Evolutionary conservation across 1,140 invertebrate genomes (phyloP).

Genomic region (Caenorhabditis inopinata): DNA sequence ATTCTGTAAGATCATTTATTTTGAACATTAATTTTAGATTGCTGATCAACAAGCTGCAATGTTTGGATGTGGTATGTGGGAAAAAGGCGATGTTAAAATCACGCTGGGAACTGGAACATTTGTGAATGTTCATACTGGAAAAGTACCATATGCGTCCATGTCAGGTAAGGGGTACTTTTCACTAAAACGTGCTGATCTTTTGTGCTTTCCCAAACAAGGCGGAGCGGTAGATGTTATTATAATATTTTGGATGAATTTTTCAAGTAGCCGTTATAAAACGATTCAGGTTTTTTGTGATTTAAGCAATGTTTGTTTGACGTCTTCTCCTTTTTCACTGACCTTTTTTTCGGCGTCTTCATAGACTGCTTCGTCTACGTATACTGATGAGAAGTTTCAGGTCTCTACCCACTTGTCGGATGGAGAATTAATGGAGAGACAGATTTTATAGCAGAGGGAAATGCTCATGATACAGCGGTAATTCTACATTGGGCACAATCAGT

Average conservation of each 20-base stretch:
- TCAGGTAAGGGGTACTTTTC: slow-evolving; percentile 60
- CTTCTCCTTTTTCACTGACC: too few species aligned
- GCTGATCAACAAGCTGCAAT: slow-evolving; percentile 79
- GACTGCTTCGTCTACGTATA: too few species aligned
- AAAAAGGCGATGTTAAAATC: slow-evolving; percentile 80
- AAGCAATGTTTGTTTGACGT: too few species aligned
- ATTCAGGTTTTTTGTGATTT: slow-evolving; percentile 5
- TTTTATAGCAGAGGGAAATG: slow-evolving; percentile 81
- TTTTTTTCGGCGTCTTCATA: too few species aligned
- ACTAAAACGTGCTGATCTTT: background rate
- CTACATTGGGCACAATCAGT: slow-evolving; percentile 78
- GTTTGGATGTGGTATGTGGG: slow-evolving; percentile 85
- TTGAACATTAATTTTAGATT: slow-evolving; percentile 65
- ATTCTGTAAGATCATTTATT: background rate
- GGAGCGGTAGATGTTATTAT: background rate
- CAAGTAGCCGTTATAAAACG: background rate
- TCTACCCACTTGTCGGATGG: slow-evolving; percentile 86
- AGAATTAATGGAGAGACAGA: slow-evolving; percentile 71
- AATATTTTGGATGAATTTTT: background rate
- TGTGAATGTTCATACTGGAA: slow-evolving; percentile 82
- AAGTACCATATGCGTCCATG: slow-evolving; percentile 76
- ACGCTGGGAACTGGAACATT: slow-evolving; percentile 94
- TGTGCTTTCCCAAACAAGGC: background rate
- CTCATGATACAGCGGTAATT: slow-evolving; percentile 82
- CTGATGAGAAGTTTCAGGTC: slow-evolving; percentile 68